A percentile compares a stretch with the other conserved stretches of the same genome.
These are phyloP conservation scores for Stichodactyla helianthus DNA, from an alignment of 64 coral and sea anemone species.

Conservation along the genomic window DNA sequence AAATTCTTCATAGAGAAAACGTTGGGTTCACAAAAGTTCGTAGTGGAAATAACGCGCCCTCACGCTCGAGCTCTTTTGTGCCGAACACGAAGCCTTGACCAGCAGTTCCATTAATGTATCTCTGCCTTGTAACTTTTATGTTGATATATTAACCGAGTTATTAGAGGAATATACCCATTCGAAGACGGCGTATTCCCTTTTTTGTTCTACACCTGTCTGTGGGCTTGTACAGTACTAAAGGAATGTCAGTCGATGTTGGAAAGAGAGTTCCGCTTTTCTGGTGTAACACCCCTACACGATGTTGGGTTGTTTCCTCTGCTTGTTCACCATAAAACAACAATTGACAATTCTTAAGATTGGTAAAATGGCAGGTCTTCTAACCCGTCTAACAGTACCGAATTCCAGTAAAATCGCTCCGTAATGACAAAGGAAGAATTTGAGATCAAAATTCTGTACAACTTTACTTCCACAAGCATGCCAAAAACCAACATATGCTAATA, in stretches of 20 bases:
- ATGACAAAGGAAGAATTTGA: background rate
- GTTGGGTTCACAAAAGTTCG: background rate
- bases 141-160: background rate
- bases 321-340: background rate
- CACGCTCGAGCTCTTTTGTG: background rate
- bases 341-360: background rate
- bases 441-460: background rate
- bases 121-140: background rate
- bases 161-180: background rate
- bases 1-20: background rate
- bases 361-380: background rate
- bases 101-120: background rate
- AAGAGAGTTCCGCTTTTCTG: background rate
- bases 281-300: background rate
- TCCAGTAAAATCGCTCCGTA: background rate
- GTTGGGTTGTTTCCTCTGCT: background rate
- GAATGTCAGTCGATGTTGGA: background rate
- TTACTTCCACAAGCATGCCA: conserved; percentile 8
- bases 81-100: background rate
- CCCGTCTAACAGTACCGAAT: background rate
- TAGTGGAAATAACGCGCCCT: background rate
- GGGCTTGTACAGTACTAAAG: background rate
- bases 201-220: background rate
- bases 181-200: background rate
- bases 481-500: conserved; percentile 13